Evolutionary conservation across 2,888 invertebrate genomes (phyloP), one percentile per base, ranked within the genome.

Genomic region (Dilophus febrilis): DNA sequence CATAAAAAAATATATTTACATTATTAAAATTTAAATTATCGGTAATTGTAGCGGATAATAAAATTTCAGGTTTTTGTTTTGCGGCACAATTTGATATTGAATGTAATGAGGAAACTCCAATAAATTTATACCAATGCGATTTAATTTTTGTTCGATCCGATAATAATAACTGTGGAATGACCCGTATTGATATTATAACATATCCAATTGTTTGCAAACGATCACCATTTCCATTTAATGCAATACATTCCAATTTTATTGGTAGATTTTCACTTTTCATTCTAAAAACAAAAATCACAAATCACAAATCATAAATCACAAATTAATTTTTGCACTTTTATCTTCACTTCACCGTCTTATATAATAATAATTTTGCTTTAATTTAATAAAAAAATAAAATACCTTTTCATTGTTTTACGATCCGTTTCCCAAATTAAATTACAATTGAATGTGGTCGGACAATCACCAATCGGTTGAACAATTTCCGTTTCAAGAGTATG

Each of bases 251-350:
- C 34, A 84, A 61, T 55, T 81, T 77, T 19, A 84, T 64, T 0
- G 82, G 79, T 1, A 76, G 71, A 62, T 82, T 81, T 38, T 74
- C 74, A 1, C 76, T 73, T 50, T 81, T 65, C 49, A 83, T 70
- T 56, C 79, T 81, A 56, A 33, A 64, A 37, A 43, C 40, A 35
- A 31, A n/a, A 32, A 37, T 27, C 38, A 42, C 29, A 17, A 10
- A 11, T 18, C 2, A 17, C 12, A 32, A 31, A 38, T 8, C 36
- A 30, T 32, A 41, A 33, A 22, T 18, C 4, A 34, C 5, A 34
- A 34, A 34, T 16, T 6, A 32, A 74, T n/a, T n/a, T n/a, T n/a
- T n/a, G n/a, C n/a, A n/a, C n/a, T n/a, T n/a, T n/a, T n/a, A n/a
- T n/a, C n/a, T n/a, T n/a, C n/a, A n/a, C n/a, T n/a, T n/a, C n/a